Percentiles rank a stretch among this genome's conserved stretches.
These are phyloP conservation scores for Chelon labrosus DNA, from an alignment of 2,797 vertebrate genomes.

Conservation along the genomic window DNA sequence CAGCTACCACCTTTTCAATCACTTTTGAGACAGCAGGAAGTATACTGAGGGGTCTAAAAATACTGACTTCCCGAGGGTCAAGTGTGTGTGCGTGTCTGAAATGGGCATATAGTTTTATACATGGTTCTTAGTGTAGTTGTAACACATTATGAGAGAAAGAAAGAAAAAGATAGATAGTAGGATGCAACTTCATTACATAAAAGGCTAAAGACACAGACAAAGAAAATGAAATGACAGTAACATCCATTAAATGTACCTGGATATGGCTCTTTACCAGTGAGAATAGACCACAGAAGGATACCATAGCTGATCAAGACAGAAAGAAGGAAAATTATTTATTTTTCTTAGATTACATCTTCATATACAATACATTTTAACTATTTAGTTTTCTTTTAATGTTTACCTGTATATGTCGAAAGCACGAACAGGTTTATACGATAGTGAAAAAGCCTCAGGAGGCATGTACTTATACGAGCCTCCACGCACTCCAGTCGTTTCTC, in stretches of 20 bases:
- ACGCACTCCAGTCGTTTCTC: rapidly evolving
- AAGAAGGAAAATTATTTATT: background rate
- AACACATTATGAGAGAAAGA: background rate
- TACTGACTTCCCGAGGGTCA: too few species aligned
- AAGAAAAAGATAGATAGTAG: background rate
- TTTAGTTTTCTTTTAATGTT: background rate
- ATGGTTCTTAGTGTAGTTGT: background rate
- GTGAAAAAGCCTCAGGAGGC: conserved; percentile 79
- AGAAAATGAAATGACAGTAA: background rate
- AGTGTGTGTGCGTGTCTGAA: background rate
- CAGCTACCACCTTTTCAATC: too few species aligned
- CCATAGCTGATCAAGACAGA: conserved; percentile 62
- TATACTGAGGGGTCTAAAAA: too few species aligned
- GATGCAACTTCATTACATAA: background rate
- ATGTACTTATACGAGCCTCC: conserved; percentile 76
- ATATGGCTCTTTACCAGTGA: conserved; percentile 67
- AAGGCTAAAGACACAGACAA: background rate
- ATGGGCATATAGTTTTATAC: background rate
- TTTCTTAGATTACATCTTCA: background rate
- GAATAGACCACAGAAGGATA: conserved; percentile 73
- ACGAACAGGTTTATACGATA: conserved; percentile 55
- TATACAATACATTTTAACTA: background rate
- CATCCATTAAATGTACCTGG: conserved; percentile 37
- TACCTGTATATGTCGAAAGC: conserved; percentile 83
- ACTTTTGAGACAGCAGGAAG: too few species aligned